Evolutionary conservation across 1,140 invertebrate species (phyloP), one percentile per base, ranked within the genome.

Genomic region (Nephila pilipes): DNA sequence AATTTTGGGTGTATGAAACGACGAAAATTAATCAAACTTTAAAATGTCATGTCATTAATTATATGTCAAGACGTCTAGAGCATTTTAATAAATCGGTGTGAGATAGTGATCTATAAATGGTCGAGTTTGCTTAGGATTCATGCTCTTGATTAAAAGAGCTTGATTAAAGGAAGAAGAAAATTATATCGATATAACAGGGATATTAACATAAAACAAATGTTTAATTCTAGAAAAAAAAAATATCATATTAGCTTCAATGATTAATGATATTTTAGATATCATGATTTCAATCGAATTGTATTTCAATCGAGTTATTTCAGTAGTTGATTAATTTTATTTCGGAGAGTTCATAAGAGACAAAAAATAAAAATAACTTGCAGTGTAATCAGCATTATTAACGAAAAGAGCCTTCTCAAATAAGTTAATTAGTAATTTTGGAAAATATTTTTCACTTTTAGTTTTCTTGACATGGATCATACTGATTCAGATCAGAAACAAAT

Each of bases 111-210:
- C 29, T n/a, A 69, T 60, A 38, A 46, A n/a, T 38, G 36, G 65
- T 38, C 18, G 63, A 55, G n/a, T 36, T 69, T 54, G 63, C 65
- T 79, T 79, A 22, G 57, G n/a, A 75, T 54, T 46, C 16, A 22
- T 29, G n/a, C 46, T 18, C 38, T 79, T 89, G 87, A 89, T 88
- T 88, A 88, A 88, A 75, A 88, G 63, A 29, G 38, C 14, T 75
- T 29, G 63, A 22, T 10, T 54, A 3, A 46, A 46, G 46, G 12
- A 46, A 22, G 38, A 89, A 89, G 79, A 79, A 89, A 69, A 57
- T 79, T 89, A 79, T 63, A 79, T 18, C 69, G 10, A 54, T n/a
- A 32, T n/a, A 58, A 12, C 32, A 38, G 38, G 79, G n/a, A 57
- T 88, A 88, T 88, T 57, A 75, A 57, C 38, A n/a, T 32, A n/a